A percentile compares a stretch with the other conserved stretches of the same genome.
Conservation (phyloP, 2,888 invertebrate genomes). For the Diabrotica balteata region DNA sequence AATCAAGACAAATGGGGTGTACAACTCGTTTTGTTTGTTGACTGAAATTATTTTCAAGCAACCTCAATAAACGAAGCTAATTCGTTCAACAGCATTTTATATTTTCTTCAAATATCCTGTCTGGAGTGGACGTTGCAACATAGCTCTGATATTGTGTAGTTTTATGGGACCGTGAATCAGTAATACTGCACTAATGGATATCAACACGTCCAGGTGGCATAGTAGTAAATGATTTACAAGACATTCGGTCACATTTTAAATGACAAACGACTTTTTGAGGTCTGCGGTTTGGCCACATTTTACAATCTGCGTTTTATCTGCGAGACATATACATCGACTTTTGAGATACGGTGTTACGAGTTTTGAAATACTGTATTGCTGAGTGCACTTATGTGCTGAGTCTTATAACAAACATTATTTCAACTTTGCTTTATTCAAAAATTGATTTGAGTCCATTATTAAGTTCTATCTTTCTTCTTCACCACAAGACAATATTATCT, state of each 20-base stretch:
- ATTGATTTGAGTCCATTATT: too few relatives aligned
- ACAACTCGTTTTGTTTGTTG: background rate
- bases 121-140: background rate
- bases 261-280: conserved; percentile 27
- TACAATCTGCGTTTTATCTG: background rate
- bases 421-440: too few relatives aligned
- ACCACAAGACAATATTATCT: too few relatives aligned
- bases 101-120: too few relatives aligned
- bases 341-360: too few relatives aligned
- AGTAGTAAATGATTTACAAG: conserved; percentile 25
- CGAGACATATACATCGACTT: too few relatives aligned
- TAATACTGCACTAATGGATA: conserved; percentile 10
- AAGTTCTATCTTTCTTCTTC: too few relatives aligned
- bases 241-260: conserved; percentile 12
- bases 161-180: conserved; percentile 16
- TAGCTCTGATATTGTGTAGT: background rate
- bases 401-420: too few relatives aligned
- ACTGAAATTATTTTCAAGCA: background rate
- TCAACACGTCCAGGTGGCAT: conserved; percentile 20
- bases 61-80: too few relatives aligned
- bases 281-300: conserved; percentile 16
- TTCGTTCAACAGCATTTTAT: too few relatives aligned
- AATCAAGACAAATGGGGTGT: background rate
- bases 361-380: too few relatives aligned
- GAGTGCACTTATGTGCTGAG: too few relatives aligned